Evolutionary conservation across 1,140 invertebrate species (phyloP).

Genomic region (Eumeta japonica): DNA sequence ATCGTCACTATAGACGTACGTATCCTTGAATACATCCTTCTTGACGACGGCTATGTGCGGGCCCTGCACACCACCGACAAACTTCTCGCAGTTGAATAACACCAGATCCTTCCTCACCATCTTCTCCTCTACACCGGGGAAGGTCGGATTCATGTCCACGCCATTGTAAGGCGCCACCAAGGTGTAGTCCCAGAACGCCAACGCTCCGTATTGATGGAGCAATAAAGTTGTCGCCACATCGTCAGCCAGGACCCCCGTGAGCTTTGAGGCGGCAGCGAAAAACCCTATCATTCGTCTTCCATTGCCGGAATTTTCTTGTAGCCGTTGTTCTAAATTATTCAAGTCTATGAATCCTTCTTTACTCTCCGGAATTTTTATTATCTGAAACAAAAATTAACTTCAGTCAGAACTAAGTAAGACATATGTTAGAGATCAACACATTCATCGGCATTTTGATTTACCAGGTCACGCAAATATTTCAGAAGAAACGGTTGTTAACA

Average conservation of each 20-base stretch:
- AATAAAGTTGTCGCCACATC: conserved; percentile 79
- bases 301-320: conserved; percentile 62
- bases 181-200: conserved; percentile 90
- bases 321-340: conserved; percentile 70
- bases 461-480: too few species aligned
- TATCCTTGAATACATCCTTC: conserved; percentile 53
- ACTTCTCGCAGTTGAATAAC: conserved; percentile 89
- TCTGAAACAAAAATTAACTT: conserved; percentile 54
- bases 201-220: conserved; percentile 78
- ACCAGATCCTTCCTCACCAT: conserved; percentile 84
- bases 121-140: conserved; percentile 65
- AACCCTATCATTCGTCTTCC: conserved; percentile 74
- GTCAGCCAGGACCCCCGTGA: conserved; percentile 85
- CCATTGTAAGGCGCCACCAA: conserved; percentile 77
- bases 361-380: conserved; percentile 75
- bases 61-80: conserved; percentile 85
- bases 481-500: too few species aligned
- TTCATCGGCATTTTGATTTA: too few species aligned
- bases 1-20: conserved; percentile 38
- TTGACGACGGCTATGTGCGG: conserved; percentile 67
- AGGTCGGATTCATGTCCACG: conserved; percentile 83
- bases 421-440: too few species aligned
- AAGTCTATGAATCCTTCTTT: conserved; percentile 78
- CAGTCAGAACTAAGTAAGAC: not conserved
- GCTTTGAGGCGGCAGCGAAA: conserved; percentile 84